Evolutionary conservation across 1,140 invertebrate genomes (phyloP), one percentile per base, ranked within the genome.

Genomic region (Lasaia peninsularis): DNA sequence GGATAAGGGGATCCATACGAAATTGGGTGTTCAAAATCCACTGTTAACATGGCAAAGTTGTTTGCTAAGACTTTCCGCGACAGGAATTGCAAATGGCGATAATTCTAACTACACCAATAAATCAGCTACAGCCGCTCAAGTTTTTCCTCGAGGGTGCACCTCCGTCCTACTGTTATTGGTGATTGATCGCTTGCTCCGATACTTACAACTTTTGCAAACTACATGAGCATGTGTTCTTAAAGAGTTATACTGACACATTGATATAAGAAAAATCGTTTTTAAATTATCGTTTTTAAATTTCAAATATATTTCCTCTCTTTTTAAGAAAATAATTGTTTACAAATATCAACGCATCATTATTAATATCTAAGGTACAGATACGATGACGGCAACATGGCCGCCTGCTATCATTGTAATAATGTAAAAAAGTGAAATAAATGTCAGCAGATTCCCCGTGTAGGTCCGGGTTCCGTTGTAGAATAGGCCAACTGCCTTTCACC

Each of bases 81-180:
- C 78, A 83, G 80, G 82, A 88, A 88, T 88, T 88, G 85, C 85
- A 86, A 88, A 88, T 88, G 75, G 85, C 75, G 76, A 86, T 88
- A 88, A 88, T 88, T 88, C 81, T 67, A 85, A 88, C 81, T 86
- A 82, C 80, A 63, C 72, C 80, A 60, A 88, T 88, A 88, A 88
- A 88, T 88, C 85, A 85, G 74, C 73, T 63, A 70, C 69, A 74
- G 65, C 73, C 79, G 78, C 77, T 81, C 70, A 78, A 85, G 58
- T 83, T 88, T 86, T 86, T 82, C 75, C 85, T 75, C 74, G 52
- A 63, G 83, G 80, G 82, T 73, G 75, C 75, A 69, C 72, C 75
- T 62, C 60, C 59, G 69, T 61, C 62, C 73, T 75, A 77, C 78
- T 80, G 80, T 83, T 21, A 8, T 35, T 73, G 63, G 80, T 85